A percentile compares a stretch with the other conserved stretches of the same genome.
Conservation (phyloP, 2,113 vertebrate species). For the Apaloderma vittatum region DNA sequence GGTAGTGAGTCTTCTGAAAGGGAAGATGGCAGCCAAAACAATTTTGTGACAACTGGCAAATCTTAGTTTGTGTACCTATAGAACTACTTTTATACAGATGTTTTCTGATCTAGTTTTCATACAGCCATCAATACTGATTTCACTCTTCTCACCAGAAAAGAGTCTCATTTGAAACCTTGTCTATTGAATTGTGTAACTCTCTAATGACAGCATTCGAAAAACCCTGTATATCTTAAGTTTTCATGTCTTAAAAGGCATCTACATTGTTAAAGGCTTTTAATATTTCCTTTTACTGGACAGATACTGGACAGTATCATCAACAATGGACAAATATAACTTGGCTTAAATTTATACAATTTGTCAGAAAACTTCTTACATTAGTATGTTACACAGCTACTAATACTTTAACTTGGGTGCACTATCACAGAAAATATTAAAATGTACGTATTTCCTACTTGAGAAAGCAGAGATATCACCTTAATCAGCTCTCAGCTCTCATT, state of each 20-base stretch:
- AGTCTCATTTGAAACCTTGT: not conserved
- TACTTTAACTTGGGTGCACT: not conserved
- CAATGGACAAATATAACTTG: not conserved
- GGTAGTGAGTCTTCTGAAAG: not conserved
- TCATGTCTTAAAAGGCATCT: not conserved
- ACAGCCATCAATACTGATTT: not conserved
- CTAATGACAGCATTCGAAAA: not conserved
- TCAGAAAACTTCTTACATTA: conserved; percentile 43
- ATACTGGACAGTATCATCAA: not conserved
- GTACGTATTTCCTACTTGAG: conserved; percentile 53
- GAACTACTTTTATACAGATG: not conserved
- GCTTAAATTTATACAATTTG: not conserved
- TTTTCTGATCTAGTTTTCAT: not conserved
- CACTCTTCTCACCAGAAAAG: not conserved
- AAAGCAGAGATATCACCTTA: conserved; percentile 24
- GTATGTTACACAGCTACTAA: conserved; percentile 24
- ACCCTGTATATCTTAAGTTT: not conserved
- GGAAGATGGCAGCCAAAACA: not conserved
- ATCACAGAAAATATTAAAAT: conserved; percentile 54
- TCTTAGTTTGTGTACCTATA: not conserved
- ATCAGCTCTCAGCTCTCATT: not conserved
- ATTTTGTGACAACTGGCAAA: not conserved
- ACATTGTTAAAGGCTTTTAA: not conserved
- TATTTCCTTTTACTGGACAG: not conserved
- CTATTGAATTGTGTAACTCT: not conserved